A percentile compares a stretch with the other conserved stretches of the same genome.
phyloP scores from a whole-genome alignment of 2,888 invertebrate genomes.

The Scaeva pyrastri region DNA sequence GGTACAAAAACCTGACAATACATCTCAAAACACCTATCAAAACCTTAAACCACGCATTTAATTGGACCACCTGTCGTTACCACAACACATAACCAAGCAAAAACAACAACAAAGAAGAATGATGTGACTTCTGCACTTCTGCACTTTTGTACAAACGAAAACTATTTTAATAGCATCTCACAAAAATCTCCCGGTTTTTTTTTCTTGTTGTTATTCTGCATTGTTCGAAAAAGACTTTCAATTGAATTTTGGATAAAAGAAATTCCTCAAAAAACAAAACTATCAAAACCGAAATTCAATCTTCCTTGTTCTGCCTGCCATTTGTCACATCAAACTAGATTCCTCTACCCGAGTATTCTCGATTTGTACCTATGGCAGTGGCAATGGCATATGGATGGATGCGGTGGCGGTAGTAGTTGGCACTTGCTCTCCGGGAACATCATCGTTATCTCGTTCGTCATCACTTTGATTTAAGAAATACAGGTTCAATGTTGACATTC shows the following conservation, averaged over 20 bases:
- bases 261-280: conserved; percentile 41
- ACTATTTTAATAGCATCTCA: conserved; percentile 15
- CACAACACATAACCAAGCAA: not conserved
- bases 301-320: conserved; percentile 7
- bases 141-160: conserved; percentile 33
- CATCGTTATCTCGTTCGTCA: conserved; percentile 18
- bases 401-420: conserved; percentile 21
- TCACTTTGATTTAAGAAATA: conserved; percentile 28
- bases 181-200: conserved; percentile 25
- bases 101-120: not conserved
- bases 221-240: conserved; percentile 37
- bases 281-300: conserved; percentile 64
- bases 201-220: not conserved
- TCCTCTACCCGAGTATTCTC: not conserved
- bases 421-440: conserved; percentile 54
- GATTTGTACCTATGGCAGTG: conserved; percentile 2
- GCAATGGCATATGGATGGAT: too few species aligned
- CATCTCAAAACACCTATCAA: not conserved
- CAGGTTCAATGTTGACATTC: conserved; percentile 47
- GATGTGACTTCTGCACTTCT: not conserved
- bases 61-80: conserved; percentile 8
- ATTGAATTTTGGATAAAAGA: conserved; percentile 49
- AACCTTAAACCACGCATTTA: not conserved
- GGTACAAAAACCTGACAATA: not conserved
- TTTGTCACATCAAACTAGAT: conserved; percentile 31